Conservation (phyloP, 2,113 vertebrate species). For the Psittacara wagleri region DNA sequence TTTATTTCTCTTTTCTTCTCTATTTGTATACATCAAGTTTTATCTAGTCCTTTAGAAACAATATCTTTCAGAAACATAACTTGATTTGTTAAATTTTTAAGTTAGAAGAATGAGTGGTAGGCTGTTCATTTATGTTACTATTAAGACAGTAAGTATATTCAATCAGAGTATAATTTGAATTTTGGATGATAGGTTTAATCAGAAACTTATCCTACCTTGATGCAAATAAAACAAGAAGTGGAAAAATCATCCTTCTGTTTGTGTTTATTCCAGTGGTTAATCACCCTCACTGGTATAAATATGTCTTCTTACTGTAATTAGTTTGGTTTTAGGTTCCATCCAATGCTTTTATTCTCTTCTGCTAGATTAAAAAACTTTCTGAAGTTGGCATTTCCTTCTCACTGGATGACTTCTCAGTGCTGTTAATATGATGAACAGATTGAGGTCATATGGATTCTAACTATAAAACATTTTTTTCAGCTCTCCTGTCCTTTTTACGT, state of each 20-base stretch:
- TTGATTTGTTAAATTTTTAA: background rate
- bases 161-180: background rate
- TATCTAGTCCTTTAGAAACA: background rate
- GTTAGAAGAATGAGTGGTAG: background rate
- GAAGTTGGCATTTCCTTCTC: background rate
- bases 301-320: background rate
- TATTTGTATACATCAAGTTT: background rate
- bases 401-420: background rate
- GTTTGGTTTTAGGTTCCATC: background rate
- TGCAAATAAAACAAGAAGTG: background rate
- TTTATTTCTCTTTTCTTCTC: background rate
- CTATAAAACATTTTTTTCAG: background rate
- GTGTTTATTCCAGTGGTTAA: background rate
- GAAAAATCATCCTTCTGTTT: background rate
- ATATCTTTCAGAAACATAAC: background rate
- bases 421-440: background rate
- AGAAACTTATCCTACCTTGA: background rate
- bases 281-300: background rate
- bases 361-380: background rate
- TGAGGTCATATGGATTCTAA: background rate
- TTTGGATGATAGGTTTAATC: background rate
- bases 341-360: background rate
- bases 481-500: background rate
- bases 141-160: background rate
- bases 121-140: background rate